Evolutionary conservation across 2,113 vertebrate species (phyloP).

Genomic region (Sula dactylatra): DNA sequence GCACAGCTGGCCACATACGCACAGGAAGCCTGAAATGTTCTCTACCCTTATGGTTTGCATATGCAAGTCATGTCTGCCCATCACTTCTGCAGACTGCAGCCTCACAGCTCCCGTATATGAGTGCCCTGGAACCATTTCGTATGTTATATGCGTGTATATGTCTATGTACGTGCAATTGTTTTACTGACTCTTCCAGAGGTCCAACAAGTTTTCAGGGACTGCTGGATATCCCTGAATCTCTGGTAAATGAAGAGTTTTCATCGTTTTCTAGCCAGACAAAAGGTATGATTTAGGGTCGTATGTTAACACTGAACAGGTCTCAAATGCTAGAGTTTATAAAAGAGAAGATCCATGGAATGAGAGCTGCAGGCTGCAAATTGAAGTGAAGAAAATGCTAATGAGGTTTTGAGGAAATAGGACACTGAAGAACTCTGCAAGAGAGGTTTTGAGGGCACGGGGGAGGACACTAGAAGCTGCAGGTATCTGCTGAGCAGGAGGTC

Average conservation of each 20-base stretch:
- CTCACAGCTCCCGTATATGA: not conserved
- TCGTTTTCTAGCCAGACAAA: not conserved
- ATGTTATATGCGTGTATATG: accelerated
- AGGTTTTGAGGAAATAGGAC: not conserved
- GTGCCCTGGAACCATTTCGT: not conserved
- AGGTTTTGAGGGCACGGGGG: not conserved
- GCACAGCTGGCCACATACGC: not conserved
- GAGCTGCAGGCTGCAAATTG: not conserved
- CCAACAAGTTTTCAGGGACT: not conserved
- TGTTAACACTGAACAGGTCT: not conserved
- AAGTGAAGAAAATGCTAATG: not conserved
- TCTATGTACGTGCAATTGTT: not conserved
- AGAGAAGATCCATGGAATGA: not conserved
- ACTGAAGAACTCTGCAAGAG: not conserved
- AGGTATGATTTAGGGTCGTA: not conserved
- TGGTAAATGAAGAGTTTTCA: not conserved
- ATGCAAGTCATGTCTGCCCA: not conserved
- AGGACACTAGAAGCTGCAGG: not conserved
- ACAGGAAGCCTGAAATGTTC: not conserved
- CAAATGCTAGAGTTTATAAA: not conserved
- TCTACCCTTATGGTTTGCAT: not conserved
- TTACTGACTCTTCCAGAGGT: not conserved
- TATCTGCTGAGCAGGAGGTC: not conserved
- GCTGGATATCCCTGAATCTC: not conserved
- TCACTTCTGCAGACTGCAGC: not conserved